Evolutionary conservation across 2,113 vertebrate genomes (phyloP), one percentile per base, ranked within the genome.

Genomic region (Seriola dumerili): DNA sequence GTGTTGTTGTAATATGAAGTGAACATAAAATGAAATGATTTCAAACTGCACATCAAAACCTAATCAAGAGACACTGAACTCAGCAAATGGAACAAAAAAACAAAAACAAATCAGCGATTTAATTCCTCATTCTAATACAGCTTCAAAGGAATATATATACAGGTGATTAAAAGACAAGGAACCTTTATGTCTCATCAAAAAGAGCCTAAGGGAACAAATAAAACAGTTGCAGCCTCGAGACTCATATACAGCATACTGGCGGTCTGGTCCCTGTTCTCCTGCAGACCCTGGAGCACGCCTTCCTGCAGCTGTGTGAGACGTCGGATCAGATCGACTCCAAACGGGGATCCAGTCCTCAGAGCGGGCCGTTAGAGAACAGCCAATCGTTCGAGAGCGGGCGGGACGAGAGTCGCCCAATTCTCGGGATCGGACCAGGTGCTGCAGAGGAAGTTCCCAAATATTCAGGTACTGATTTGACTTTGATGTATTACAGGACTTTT

Each of bases 241-340:
- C 48, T 19, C 4, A 48, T 4, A 23, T n/a, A 55, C 52, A 23
- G 21, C 21, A 9, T 8, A 11, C 21, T 55, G 52, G 4, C 16
- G 13, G 4, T 52, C 50, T 52, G 50, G 54, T 55, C 57, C 11
- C 1, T 4, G 13, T 29, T 4, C 13, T 29, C 1, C 46, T 65
- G 0, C 89, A 96, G 96, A 95, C 95, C 5, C 88, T 96, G 87
- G 96, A 96, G 87, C 91, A 88, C 9, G 95, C 94, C 29, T 96
- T 96, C 90, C 93, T 96, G 67, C 94, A 94, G 85, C 93, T 96
- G 72, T 96, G 96, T 69, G 88, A 95, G 92, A 82, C 88, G 0
- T 95, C 90, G 0, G 95, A 96, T 85, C 94, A 92, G 80, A 25
- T 9, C 0, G 36, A 4, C 36, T 55, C 92, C 1, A 90, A 90